Evolutionary conservation across 2,888 invertebrate genomes (phyloP), one percentile per base, ranked within the genome.

Genomic region (Drosophila nigritarsus): DNA sequence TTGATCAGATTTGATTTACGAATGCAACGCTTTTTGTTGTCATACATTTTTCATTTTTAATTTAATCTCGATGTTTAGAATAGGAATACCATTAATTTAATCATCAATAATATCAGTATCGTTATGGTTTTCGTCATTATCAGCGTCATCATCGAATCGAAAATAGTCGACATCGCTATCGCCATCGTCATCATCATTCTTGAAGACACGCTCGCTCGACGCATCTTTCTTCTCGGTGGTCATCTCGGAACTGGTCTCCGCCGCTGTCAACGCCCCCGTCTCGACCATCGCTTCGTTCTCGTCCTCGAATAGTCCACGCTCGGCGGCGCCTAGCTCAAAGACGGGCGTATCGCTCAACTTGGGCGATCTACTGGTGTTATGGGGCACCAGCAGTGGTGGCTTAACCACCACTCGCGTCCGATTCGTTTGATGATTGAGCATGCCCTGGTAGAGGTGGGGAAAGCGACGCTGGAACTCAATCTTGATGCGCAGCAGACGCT

Each of bases 311-410:
- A 85, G 72, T 34, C 78, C 65, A 5, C 84, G 84, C 58, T 91
- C 92, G 6, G 91, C 92, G 5, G 91, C 91, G 11, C 87, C 89
- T 38, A 92, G 53, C 67, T 91, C 91, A 6, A 70, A 66, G 34
- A 87, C 73, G 2, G 81, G 88, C n/a, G 15, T 30, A n/a, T 68
- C 70, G n/a, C 4, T 45, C 36, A 48, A 59, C 29, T 20, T 27
- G 48, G 20, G 6, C 61, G 45, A 8, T 7, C 24, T 8, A 15
- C 65, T 55, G 30, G 38, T 60, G 11, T 32, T 48, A 9, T 6
- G 42, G 6, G 66, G 62, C 20, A 79, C 86, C 59, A 92, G 73
- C n/a, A 89, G 62, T 1, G 92, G 90, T 15, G 89, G 89, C 60
- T 83, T 82, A 11, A 91, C 82, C 15, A 67, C 75, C 2, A 91